A percentile compares a stretch with the other conserved stretches of the same genome.
These are phyloP conservation scores for Leucophenga varia DNA, from an alignment of 1,140 invertebrate species.

Conservation along the genomic window DNA sequence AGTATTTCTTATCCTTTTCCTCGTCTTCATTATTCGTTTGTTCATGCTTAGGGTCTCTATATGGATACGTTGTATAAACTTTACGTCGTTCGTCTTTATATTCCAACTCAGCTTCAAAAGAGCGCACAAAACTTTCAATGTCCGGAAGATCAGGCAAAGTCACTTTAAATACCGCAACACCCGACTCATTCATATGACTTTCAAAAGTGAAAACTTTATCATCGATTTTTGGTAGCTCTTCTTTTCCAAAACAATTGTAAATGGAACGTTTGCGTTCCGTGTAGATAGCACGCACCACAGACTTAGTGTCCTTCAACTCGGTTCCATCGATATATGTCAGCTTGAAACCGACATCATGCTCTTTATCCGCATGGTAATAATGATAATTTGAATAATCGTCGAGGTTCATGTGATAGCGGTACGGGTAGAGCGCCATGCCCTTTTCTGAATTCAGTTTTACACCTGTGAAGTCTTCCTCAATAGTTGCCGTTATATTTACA, in stretches of 20 bases:
- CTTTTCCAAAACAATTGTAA: slow-evolving; percentile 14
- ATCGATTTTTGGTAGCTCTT: slow-evolving; percentile 26
- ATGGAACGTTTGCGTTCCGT: slow-evolving; percentile 56
- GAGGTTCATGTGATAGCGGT: slow-evolving; percentile 81
- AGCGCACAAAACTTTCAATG: slow-evolving; percentile 36
- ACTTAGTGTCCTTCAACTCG: slow-evolving; percentile 33
- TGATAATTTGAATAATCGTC: slow-evolving; percentile 71
- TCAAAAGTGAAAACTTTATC: slow-evolving; percentile 26
- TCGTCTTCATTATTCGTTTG: slow-evolving; percentile 11
- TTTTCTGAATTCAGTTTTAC: slow-evolving; percentile 75
- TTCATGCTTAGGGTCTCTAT: slow-evolving; percentile 41
- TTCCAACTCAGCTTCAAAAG: slow-evolving; percentile 29
- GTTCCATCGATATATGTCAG: slow-evolving; percentile 35
- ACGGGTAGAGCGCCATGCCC: slow-evolving; percentile 74
- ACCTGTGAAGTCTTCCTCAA: slow-evolving; percentile 76
- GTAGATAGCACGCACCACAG: slow-evolving; percentile 67
- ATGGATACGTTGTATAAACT: slow-evolving; percentile 37
- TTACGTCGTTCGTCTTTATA: slow-evolving; percentile 34
- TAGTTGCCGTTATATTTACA: slow-evolving; percentile 67
- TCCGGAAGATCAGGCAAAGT: slow-evolving; percentile 37
- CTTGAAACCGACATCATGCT: slow-evolving; percentile 63
- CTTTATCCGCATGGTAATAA: slow-evolving; percentile 85
- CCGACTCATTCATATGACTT: slow-evolving; percentile 35
- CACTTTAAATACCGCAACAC: slow-evolving; percentile 32
- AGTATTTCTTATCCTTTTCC: slow-evolving; percentile 36